Percentiles rank a stretch among this genome's conserved stretches.
Conservation (phyloP, 1,140 invertebrate species). For the Geopemphigus sp. region DNA sequence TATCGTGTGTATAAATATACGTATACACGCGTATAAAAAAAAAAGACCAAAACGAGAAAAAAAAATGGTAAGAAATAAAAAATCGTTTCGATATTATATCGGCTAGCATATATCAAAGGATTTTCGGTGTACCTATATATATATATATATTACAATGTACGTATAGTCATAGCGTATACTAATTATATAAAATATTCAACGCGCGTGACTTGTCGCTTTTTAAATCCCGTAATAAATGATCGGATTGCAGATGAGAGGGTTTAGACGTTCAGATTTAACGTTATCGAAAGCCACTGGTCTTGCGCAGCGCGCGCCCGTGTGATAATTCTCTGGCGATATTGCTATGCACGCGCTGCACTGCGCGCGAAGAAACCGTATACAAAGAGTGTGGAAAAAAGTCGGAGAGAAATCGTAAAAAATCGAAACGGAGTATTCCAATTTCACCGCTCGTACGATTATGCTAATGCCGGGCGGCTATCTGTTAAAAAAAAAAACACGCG, state of each 20-base stretch:
- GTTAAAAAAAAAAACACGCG: not conserved
- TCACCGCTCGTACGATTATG: conserved; percentile 28
- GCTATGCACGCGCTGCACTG: conserved; percentile 30
- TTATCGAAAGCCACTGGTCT: conserved; percentile 50
- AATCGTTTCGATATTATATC: conserved; percentile 39
- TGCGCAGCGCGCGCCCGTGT: conserved; percentile 14
- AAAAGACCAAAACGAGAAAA: not conserved
- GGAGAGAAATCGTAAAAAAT: conserved; percentile 16
- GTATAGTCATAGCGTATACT: not conserved
- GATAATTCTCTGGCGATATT: conserved; percentile 36
- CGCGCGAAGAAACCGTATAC: not conserved
- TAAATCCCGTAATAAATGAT: conserved; percentile 49
- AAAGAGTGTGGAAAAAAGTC: not conserved
- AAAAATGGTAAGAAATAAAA: conserved; percentile 43
- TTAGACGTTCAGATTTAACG: conserved; percentile 38
- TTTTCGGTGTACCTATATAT: conserved; percentile 23
- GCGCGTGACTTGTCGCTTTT: conserved; percentile 49
- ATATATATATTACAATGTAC: not conserved
- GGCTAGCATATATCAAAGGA: conserved; percentile 46
- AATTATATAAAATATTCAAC: conserved; percentile 48
- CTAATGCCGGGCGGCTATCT: conserved; percentile 16
- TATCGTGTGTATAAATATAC: not conserved
- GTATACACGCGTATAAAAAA: not conserved
- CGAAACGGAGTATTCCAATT: conserved; percentile 31
- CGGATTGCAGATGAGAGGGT: conserved; percentile 42